Base-by-base conservation (phyloP, 1,140 invertebrate species). In the Atta cephalotes region DNA sequence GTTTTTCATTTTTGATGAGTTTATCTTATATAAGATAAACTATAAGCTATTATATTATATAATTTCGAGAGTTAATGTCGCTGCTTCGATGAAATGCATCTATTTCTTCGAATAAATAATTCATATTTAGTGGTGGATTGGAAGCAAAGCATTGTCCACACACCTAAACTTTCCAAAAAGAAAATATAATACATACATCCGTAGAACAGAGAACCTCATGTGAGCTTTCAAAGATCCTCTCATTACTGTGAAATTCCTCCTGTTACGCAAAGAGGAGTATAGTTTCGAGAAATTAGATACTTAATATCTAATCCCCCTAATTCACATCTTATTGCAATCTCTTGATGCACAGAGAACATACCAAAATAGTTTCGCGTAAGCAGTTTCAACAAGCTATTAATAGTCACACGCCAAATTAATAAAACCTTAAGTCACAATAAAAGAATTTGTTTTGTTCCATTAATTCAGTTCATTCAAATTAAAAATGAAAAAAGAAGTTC, bases 391-490 rank as follows among this genome's bases (percentile, higher is more conserved):
- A 45, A 18, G 21, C 31, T 49, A 31, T 82, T 31, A 84, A 62
- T 76, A 62, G 56, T 74, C 31, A 56, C 80, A 60, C 51, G 70
- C 56, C 68, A 74, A n/a, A 28, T 45, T 71, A 21, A 21, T 68
- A 28, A 39, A 45, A 10, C 28, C 25, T 25, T 25, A 25, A 25
- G 0, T 25, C 16, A 58, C 16, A 7, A 25, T 45, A 28, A 62
- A 12, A 60, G 10, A 45, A 10, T 1, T 3, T 0, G 35, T 35
- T 21, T 53, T 1, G 0, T 66, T 56, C 25, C 3, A 58, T 70
- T 21, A 21, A 81, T 2, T 45, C 18, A 68, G 7, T 25, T 14
- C 18, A 7, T 28, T 6, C 3, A 4, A 18, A 68, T 35, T 35
- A 14, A 70, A 16, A 14, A 39, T 2, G n/a, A 39, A 14, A 56